These are phyloP conservation scores for Allophyes oxyacanthae DNA, from an alignment of 2,888 invertebrate genomes.

Conservation along the genomic window DNA sequence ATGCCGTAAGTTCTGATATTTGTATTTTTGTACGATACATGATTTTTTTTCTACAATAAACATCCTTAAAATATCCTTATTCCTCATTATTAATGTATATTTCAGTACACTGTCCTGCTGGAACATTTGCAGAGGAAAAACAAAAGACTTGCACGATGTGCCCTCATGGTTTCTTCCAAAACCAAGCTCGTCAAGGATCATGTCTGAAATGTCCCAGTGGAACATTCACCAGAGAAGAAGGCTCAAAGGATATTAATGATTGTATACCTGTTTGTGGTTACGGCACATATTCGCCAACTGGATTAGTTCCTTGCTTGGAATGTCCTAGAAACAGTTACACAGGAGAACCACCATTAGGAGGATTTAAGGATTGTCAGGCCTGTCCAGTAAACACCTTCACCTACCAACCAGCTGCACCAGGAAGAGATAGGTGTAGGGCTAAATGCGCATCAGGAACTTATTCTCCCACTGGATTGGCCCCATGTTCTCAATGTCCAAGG, in stretches of 20 bases:
- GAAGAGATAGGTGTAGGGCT: slow-evolving; percentile 94
- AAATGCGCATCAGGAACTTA: slow-evolving; percentile 97
- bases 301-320: slow-evolving; percentile 97
- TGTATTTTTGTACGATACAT: slow-evolving; percentile 2
- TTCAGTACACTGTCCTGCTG: slow-evolving; percentile 98
- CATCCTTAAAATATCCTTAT: no score
- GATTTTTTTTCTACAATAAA: slow-evolving; percentile 6
- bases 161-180: slow-evolving; percentile 97
- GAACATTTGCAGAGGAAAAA: slow-evolving; percentile 97
- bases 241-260: slow-evolving; percentile 95
- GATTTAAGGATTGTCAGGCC: slow-evolving; percentile 97
- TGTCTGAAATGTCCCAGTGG: slow-evolving; percentile 97
- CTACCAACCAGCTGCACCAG: slow-evolving; percentile 96
- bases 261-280: slow-evolving; percentile 98
- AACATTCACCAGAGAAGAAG: slow-evolving; percentile 97
- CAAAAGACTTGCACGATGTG: slow-evolving; percentile 97
- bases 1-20: slow-evolving; percentile 92
- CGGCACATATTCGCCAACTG: slow-evolving; percentile 98
- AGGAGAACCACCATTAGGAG: slow-evolving; percentile 95
- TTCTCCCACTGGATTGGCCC: slow-evolving; percentile 97
- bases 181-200: slow-evolving; percentile 96
- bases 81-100: slow-evolving; percentile 48
- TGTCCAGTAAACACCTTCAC: slow-evolving; percentile 97
- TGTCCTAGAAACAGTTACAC: slow-evolving; percentile 98
- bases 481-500: slow-evolving; percentile 97